Percentiles rank a stretch among this genome's conserved stretches.
Conservation (phyloP, 2,888 invertebrate genomes). For the Melinopterus prodromus region DNA sequence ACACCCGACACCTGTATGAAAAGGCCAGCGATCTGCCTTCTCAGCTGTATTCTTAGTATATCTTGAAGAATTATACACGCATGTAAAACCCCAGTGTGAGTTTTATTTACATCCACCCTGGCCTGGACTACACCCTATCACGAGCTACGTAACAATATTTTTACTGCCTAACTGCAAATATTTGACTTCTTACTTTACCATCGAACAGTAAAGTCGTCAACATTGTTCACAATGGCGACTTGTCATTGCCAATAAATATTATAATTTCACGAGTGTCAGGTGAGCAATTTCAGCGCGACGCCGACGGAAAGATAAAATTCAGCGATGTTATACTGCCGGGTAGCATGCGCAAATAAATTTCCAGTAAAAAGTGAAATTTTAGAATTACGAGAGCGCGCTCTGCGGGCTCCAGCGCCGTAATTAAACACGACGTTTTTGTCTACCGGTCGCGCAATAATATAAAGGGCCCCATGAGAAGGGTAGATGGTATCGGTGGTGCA, state of each 20-base stretch:
- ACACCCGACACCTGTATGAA: too few species aligned
- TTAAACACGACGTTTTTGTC: conserved; percentile 4
- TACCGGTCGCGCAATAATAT: conserved; percentile 4
- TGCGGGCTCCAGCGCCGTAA: not conserved
- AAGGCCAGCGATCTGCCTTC: too few species aligned
- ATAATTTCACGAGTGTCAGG: not conserved
- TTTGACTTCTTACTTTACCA: too few species aligned
- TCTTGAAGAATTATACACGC: too few species aligned
- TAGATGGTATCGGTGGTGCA: not conserved
- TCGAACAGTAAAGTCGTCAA: too few species aligned
- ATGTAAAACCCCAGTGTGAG: too few species aligned
- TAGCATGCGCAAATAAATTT: not conserved
- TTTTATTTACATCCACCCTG: too few species aligned
- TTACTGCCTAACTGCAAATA: too few species aligned
- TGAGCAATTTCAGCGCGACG: not conserved
- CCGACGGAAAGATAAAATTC: not conserved
- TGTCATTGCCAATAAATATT: not conserved
- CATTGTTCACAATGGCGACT: not conserved
- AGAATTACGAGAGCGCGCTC: not conserved
- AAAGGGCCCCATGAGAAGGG: conserved; percentile 32
- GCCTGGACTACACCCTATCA: too few species aligned
- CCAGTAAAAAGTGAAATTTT: not conserved
- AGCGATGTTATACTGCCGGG: not conserved
- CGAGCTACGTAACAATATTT: too few species aligned
- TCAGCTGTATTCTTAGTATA: too few species aligned